Conservation (phyloP, 2,113 vertebrate genomes). For the Antechinus stuartii region DNA sequence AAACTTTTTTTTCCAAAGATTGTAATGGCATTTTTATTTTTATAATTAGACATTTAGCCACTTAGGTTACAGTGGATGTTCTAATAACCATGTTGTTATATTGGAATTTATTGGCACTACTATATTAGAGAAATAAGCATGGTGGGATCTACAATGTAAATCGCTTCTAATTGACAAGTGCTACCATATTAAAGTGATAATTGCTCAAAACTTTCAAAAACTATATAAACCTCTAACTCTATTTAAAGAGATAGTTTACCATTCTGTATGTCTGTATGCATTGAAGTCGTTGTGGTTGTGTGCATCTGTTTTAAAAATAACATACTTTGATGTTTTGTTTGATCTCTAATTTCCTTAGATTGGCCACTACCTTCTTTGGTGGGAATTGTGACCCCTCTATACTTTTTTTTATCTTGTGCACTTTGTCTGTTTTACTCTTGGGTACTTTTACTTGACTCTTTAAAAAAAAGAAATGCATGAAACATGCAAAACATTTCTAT, state of each 20-base stretch:
- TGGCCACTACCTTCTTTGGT: too few relatives aligned
- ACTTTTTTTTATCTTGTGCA: too few relatives aligned
- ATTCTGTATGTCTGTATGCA: background rate
- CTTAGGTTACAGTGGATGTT: background rate
- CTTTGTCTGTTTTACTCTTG: too few relatives aligned
- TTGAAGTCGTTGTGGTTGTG: background rate
- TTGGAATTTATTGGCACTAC: background rate
- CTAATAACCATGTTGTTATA: background rate
- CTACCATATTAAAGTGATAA: background rate
- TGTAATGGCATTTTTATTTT: slow-evolving; percentile 5
- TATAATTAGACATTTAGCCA: background rate
- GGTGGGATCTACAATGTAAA: background rate
- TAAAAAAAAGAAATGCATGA: too few relatives aligned
- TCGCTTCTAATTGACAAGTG: background rate
- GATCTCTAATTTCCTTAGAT: too few relatives aligned
- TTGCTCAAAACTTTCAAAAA: slow-evolving; percentile 17
- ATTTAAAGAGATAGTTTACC: background rate
- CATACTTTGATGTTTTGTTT: too few relatives aligned
- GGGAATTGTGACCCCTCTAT: too few relatives aligned
- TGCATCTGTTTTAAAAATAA: too few relatives aligned
- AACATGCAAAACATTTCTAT: too few relatives aligned
- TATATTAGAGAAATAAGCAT: background rate
- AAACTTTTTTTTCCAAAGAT: slow-evolving; percentile 7
- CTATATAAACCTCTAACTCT: background rate
- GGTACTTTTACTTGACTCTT: too few relatives aligned